Base-by-base conservation (phyloP, 2,888 invertebrate genomes). In the Cheilosia vernalis region DNA sequence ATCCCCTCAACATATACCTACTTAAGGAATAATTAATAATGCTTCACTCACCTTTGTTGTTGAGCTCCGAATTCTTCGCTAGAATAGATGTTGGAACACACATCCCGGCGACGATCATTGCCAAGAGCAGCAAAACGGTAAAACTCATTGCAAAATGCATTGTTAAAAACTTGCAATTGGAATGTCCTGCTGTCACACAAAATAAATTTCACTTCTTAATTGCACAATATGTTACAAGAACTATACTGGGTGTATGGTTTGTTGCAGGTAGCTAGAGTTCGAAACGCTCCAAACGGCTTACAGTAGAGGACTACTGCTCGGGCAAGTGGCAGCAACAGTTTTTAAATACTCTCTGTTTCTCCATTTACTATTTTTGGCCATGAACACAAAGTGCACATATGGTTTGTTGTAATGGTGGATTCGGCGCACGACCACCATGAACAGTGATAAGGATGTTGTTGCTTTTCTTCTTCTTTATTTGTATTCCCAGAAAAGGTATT, bases 71-170 rank as follows among this genome's bases (percentile, higher is more conserved):
- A 73, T 91, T 90, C 87, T 91, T 91, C 82, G 90, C 92, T 67
- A 92, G 87, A 66, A 92, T 91, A 79, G 92, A 92, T 85, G 92
- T 90, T 84, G 92, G 92, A 87, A 92, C 91, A 44, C 92, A 91
- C 87, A 88, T 89, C 87, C 88, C 90, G 87, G 88, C 88, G 77
- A 88, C 88, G 87, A 90, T 63, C 86, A 90, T 67, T 21, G 89
- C 85, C 87, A 90, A 69, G n/a, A 88, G 72, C 74, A 90, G 53
- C 9, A 78, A 19, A 21, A 73, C 51, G 21, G 58, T 63, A 55
- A 81, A 81, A 58, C 72, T 72, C 47, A 81, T 72, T 21, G 66
- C 10, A 2, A 63, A 67, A 13, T 85, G 85, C 85, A 85, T 85
- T 27, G 6, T 83, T 30, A 37, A 40, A 21, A 3, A 33, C 33